Evolutionary conservation across 1,140 invertebrate genomes (phyloP).

Genomic region (Caerostris extrusa): DNA sequence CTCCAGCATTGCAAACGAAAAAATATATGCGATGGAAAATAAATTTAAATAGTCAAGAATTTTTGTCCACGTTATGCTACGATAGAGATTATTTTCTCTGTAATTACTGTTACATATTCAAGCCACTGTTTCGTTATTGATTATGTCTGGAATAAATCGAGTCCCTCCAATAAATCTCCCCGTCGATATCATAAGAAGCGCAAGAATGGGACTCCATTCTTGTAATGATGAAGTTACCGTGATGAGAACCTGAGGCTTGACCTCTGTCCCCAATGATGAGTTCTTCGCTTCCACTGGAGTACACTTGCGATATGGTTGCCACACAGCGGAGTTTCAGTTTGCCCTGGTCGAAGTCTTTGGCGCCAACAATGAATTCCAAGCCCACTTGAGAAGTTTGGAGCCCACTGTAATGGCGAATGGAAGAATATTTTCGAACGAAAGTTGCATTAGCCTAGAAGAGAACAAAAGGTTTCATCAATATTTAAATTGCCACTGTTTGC

Average conservation of each 20-base stretch:
- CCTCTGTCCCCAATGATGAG: slow-evolving; percentile 77
- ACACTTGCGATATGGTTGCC: slow-evolving; percentile 77
- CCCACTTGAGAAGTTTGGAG: slow-evolving; percentile 75
- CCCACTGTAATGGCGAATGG: slow-evolving; percentile 69
- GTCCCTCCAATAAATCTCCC: neutral
- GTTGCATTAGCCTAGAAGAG: slow-evolving; percentile 67
- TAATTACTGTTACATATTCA: no score
- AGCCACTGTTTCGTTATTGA: no score
- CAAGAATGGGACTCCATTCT: neutral
- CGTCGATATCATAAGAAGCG: neutral
- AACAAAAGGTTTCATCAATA: neutral
- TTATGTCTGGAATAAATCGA: neutral
- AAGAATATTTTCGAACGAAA: slow-evolving; percentile 64
- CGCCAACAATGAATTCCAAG: slow-evolving; percentile 71
- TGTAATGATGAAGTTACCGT: slow-evolving; percentile 57
- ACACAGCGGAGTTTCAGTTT: slow-evolving; percentile 75
- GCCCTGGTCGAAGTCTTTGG: slow-evolving; percentile 70
- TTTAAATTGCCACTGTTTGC: no score
- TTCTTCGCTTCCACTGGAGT: slow-evolving; percentile 77
- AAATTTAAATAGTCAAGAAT: no score
- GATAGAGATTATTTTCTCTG: no score
- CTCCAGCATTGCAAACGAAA: no score
- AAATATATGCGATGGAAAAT: no score
- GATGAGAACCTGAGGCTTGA: slow-evolving; percentile 71
- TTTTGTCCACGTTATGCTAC: no score